These are phyloP conservation scores for Chiroxiphia lanceolata DNA, from an alignment of 2,797 vertebrate species.

Conservation along the genomic window DNA sequence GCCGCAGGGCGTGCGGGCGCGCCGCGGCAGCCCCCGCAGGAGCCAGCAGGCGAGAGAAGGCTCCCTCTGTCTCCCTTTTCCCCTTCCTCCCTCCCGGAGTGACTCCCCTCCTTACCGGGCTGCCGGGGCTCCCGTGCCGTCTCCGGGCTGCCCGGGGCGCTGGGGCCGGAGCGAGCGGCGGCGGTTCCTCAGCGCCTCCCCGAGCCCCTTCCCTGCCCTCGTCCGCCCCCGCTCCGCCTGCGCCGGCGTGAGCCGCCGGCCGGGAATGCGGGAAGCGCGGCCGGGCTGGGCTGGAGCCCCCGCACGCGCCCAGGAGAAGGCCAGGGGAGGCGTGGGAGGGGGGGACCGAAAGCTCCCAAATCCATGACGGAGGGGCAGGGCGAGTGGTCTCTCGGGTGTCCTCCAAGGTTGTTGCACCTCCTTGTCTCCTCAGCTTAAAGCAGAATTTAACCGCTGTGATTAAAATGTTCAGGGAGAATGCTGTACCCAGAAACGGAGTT, in stretches of 20 bases:
- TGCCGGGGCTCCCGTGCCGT: not conserved
- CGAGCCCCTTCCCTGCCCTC: not conserved
- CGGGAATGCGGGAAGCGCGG: not conserved
- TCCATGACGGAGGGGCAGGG: not conserved
- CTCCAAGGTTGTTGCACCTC: not conserved
- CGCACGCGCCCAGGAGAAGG: rapidly evolving
- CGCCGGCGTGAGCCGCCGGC: not conserved
- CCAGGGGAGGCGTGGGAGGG: not conserved
- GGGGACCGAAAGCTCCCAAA: not conserved
- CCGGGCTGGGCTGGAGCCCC: not conserved
- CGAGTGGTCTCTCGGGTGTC: not conserved
- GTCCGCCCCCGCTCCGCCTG: not conserved
- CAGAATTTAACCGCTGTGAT: not conserved
- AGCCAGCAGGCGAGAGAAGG: not conserved
- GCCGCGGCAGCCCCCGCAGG: not conserved
- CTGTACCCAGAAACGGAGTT: not conserved
- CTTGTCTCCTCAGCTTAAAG: not conserved
- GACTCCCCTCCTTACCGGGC: not conserved
- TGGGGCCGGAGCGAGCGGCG: not conserved
- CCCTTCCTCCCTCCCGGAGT: too few relatives aligned
- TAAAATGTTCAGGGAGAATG: not conserved
- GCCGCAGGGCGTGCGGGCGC: not conserved
- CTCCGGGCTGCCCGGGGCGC: not conserved
- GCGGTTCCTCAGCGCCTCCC: not conserved
- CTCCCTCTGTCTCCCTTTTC: not conserved